Evolutionary conservation across 2,113 vertebrate species (phyloP).

Genomic region (Microcebus lehilahytsara): DNA sequence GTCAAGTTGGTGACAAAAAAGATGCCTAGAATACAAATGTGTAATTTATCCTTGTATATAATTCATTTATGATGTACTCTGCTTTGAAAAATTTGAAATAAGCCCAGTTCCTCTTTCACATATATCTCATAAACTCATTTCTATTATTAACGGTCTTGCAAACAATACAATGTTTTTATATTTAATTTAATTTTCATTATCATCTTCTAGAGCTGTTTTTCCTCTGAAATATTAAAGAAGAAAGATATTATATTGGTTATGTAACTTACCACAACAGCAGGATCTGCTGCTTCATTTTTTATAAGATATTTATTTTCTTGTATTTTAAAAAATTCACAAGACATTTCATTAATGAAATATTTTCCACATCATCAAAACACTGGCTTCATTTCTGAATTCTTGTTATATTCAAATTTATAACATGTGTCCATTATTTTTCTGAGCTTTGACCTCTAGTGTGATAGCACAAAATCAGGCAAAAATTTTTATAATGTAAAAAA

Average conservation of each 20-base stretch:
- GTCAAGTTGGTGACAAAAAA: slow-evolving; percentile 31
- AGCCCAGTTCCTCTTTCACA: background rate
- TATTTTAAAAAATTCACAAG: slow-evolving; percentile 65
- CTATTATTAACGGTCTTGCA: slow-evolving; percentile 53
- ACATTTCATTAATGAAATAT: slow-evolving; percentile 43
- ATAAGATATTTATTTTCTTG: slow-evolving; percentile 66
- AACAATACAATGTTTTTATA: slow-evolving; percentile 44
- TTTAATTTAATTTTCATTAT: slow-evolving; percentile 73
- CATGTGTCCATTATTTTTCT: background rate
- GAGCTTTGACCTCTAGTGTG: background rate
- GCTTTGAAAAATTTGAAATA: slow-evolving; percentile 49
- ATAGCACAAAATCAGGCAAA: slow-evolving; percentile 12
- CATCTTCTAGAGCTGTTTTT: slow-evolving; percentile 29
- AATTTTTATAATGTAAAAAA: slow-evolving; percentile 11
- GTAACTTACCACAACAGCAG: slow-evolving; percentile 42
- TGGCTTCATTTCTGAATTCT: slow-evolving; percentile 36
- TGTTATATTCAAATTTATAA: slow-evolving; percentile 28
- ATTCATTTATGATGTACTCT: slow-evolving; percentile 58
- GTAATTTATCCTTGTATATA: slow-evolving; percentile 47
- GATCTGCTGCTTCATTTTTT: slow-evolving; percentile 65
- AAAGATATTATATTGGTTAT: slow-evolving; percentile 46
- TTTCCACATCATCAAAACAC: background rate
- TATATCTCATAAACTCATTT: slow-evolving; percentile 48
- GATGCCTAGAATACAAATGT: background rate
- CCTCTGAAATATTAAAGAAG: slow-evolving; percentile 69